Evolutionary conservation across 2,797 vertebrate genomes (phyloP), one percentile per base, ranked within the genome.

Genomic region (Diceros bicornis): DNA sequence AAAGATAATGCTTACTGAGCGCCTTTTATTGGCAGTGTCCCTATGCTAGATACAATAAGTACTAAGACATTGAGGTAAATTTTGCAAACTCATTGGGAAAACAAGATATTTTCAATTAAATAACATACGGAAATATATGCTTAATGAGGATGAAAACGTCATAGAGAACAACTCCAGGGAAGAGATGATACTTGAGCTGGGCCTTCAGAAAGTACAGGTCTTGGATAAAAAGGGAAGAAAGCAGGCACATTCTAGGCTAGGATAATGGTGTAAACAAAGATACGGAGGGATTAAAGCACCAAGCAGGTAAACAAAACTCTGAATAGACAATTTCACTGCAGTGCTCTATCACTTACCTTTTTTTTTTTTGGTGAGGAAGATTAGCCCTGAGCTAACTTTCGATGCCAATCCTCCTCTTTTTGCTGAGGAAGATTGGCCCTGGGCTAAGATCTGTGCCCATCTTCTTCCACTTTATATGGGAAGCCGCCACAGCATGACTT

Each of bases 131-230:
- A 50, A 72, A 55, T 17, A 96, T 25, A 37, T 34, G 16, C 44
- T 82, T 89, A 83, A 93, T 37, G 55, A 90, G n/a, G 44, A 89
- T 20, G 59, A 92, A 91, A 91, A 72, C 61, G 11, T n/a, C 41
- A 52, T 86, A 78, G 41, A 87, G 44, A 75, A 78, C 86, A 37
- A 52, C 16, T 87, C 89, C n/a, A 86, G 55, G 23, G 41, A 93
- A 87, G 44, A 68, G 41, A 95, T 69, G 34, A 34, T 57, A 85
- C 27, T 57, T 71, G 69, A 96, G 37, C 16, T 29, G 21, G 66
- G 52, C 41, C 72, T 94, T 95, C 41, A 92, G 21, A 93, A 87
- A 89, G 29, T n/a, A 1, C 6, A 81, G 20, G 41, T 55, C n/a
- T 86, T 85, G 29, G 52, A 91, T 61, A 79, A 44, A 89, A 94